Base-by-base conservation (phyloP, 2,888 invertebrate species). In the Andrena bucephala region DNA sequence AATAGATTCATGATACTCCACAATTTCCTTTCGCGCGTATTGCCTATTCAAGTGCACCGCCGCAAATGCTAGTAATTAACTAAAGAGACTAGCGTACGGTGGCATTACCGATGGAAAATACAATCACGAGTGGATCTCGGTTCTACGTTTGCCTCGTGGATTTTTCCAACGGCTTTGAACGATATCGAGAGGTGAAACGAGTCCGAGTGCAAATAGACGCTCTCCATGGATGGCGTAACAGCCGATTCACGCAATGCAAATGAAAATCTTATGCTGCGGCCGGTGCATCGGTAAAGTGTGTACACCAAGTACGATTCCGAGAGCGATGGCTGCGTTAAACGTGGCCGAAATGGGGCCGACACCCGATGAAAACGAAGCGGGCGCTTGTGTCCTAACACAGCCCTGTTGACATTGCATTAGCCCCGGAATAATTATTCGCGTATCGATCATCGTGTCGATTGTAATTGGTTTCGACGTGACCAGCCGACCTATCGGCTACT, bases 381-480 rank as follows among this genome's bases (percentile, higher is more conserved):
- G 54, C 63, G 78, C 70, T 77, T 81, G 66, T 72, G 70, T 65
- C 57, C 76, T 69, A 78, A 83, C 76, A 66, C 78, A 57, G 52
- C 36, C 78, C 68, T 86, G 89, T 90, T 90, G 89, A 88, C 88
- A 85, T 87, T 89, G 86, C 89, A 89, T 90, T 89, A 89, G 78
- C 87, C 77, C 73, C 77, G 83, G 83, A 88, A 89, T 89, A 90
- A 90, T 91, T 89, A 89, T 86, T 89, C 85, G 67, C 84, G 85
- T 88, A 88, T 90, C 89, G 89, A 89, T 90, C 89, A 91, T 88
- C 87, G 81, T 81, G 77, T 84, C 82, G 83, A 81, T 83, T 84
- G 82, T 89, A 87, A 87, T 87, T 87, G 86, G 79, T 86, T 79
- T 78, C 77, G 77, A 80, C 77, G 86, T 85, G 88, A 78, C 74